These are phyloP conservation scores for Thalpophila matura DNA, from an alignment of 2,888 invertebrate species.

Conservation along the genomic window DNA sequence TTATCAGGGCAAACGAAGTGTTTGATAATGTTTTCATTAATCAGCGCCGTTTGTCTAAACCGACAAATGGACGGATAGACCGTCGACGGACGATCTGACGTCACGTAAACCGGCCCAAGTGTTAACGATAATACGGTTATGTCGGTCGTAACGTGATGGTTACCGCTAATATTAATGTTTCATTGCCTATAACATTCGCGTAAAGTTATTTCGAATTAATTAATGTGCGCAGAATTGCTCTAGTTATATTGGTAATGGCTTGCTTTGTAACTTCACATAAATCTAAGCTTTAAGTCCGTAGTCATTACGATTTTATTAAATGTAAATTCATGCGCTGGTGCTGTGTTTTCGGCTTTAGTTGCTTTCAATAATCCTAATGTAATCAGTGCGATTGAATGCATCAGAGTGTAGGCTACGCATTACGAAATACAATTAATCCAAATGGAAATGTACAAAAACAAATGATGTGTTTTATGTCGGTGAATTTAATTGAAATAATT, in stretches of 20 bases:
- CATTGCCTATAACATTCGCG: slow-evolving; percentile 53
- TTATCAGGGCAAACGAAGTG: slow-evolving; percentile 72
- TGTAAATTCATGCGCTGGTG: slow-evolving; percentile 20
- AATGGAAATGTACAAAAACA: too few species aligned
- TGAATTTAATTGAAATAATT: too few species aligned
- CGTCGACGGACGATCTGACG: slow-evolving; percentile 2
- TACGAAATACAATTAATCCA: background rate
- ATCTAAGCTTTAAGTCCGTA: slow-evolving; percentile 7
- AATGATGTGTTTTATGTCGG: too few species aligned
- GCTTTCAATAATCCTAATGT: background rate
- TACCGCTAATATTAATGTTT: slow-evolving; percentile 53
- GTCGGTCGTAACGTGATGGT: slow-evolving; percentile 48
- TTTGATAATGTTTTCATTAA: slow-evolving; percentile 70
- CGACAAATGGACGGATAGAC: background rate
- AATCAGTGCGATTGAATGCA: slow-evolving; percentile 4
- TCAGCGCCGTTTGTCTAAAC: slow-evolving; percentile 67
- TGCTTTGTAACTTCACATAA: slow-evolving; percentile 15
- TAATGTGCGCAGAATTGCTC: slow-evolving; percentile 26
- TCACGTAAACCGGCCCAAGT: slow-evolving; percentile 37
- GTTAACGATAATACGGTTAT: slow-evolving; percentile 54
- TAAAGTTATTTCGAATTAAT: slow-evolving; percentile 59
- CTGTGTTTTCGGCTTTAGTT: slow-evolving; percentile 9
- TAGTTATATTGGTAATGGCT: slow-evolving; percentile 19
- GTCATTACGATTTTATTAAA: slow-evolving; percentile 2
- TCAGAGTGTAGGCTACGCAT: background rate